A percentile compares a stretch with the other conserved stretches of the same genome.
These are phyloP conservation scores for Corythucha ciliata DNA, from an alignment of 2,888 invertebrate species.

Conservation along the genomic window DNA sequence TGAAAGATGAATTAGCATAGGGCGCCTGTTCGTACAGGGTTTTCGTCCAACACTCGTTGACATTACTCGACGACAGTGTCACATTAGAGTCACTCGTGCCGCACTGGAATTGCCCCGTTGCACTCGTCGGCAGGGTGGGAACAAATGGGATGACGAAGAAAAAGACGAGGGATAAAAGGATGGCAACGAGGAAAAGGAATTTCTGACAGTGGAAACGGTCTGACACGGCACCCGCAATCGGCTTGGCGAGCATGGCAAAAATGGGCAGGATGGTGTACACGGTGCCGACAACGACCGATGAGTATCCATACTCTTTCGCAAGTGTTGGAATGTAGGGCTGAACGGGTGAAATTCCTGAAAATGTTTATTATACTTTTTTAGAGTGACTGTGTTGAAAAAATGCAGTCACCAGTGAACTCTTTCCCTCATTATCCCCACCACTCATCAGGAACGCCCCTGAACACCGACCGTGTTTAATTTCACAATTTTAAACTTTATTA, in stretches of 20 bases:
- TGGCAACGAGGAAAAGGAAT: slow-evolving; percentile 59
- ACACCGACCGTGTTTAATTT: too few species aligned
- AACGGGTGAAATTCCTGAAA: slow-evolving; percentile 71
- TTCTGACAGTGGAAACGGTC: slow-evolving; percentile 58
- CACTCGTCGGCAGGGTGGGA: slow-evolving; percentile 48
- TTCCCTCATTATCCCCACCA: too few species aligned
- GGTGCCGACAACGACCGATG: slow-evolving; percentile 62
- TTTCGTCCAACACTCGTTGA: slow-evolving; percentile 9
- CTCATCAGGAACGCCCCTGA: too few species aligned
- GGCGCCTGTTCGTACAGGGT: too few species aligned
- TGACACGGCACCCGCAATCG: slow-evolving; percentile 69
- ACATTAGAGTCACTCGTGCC: slow-evolving; percentile 44
- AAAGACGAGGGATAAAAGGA: slow-evolving; percentile 43
- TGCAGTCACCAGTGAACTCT: too few species aligned
- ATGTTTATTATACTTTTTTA: too few species aligned
- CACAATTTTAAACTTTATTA: too few species aligned
- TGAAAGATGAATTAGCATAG: too few species aligned
- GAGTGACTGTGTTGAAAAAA: too few species aligned
- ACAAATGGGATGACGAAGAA: slow-evolving; percentile 65
- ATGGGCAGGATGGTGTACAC: slow-evolving; percentile 71
- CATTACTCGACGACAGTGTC: slow-evolving; percentile 12
- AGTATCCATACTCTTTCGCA: slow-evolving; percentile 72
- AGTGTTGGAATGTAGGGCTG: slow-evolving; percentile 61
- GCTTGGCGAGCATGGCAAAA: slow-evolving; percentile 69
- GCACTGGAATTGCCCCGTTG: slow-evolving; percentile 54